Percentiles rank a stretch among this genome's conserved stretches.
These are phyloP conservation scores for Asobara japonica DNA, from an alignment of 1,140 invertebrate species.

Conservation along the genomic window DNA sequence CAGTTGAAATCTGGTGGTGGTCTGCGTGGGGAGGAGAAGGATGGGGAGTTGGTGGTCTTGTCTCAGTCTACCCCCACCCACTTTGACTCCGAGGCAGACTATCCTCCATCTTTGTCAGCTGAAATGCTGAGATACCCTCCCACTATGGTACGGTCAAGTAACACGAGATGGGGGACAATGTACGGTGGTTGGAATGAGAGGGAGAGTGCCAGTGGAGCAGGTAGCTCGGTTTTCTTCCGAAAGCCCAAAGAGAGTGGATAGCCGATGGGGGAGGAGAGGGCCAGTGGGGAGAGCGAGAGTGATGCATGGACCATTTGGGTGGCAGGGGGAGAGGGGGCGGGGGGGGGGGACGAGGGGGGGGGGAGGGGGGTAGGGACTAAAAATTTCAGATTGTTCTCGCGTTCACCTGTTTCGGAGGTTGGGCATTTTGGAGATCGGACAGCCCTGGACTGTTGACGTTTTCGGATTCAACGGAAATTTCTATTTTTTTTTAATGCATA, in stretches of 20 bases:
- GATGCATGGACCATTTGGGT: not conserved
- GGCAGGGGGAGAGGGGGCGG: not conserved
- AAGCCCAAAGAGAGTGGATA: not conserved
- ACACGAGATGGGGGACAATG: not conserved
- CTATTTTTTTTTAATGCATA: too few relatives aligned
- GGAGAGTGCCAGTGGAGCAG: not conserved
- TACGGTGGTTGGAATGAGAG: not conserved
- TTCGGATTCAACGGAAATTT: too few relatives aligned
- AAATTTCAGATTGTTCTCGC: too few relatives aligned
- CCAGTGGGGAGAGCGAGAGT: slow-evolving; percentile 42
- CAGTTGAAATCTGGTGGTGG: too few relatives aligned
- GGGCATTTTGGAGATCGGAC: too few relatives aligned
- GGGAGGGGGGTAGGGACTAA: too few relatives aligned
- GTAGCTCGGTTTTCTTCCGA: not conserved
- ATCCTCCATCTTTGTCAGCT: not conserved
- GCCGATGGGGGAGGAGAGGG: not conserved
- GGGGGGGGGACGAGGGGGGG: not conserved
- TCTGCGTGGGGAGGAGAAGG: too few relatives aligned
- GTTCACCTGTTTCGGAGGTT: too few relatives aligned
- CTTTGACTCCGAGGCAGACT: not conserved
- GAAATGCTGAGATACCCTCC: not conserved
- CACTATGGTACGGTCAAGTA: slow-evolving; percentile 6
- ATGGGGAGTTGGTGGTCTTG: not conserved
- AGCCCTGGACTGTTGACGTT: too few relatives aligned
- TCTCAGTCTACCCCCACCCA: not conserved